These are phyloP conservation scores for Malurus melanocephalus DNA, from an alignment of 2,113 vertebrate genomes.

Conservation along the genomic window DNA sequence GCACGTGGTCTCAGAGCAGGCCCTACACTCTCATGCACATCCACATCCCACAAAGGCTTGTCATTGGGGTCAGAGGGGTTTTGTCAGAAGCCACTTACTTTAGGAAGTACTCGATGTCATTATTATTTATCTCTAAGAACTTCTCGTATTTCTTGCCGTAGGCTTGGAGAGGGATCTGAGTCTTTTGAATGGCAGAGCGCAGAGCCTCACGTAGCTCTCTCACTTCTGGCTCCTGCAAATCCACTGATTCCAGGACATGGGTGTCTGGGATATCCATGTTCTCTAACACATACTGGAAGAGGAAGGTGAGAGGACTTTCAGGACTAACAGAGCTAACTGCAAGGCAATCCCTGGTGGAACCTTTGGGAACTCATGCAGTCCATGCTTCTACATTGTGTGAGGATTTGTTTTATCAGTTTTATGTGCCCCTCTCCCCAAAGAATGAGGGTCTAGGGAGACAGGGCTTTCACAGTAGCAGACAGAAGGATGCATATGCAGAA, in stretches of 20 bases:
- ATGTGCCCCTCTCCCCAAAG: not conserved
- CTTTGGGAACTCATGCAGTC: not conserved
- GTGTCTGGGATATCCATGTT: constrained; percentile 74
- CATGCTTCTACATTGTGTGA: not conserved
- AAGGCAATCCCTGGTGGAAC: not conserved
- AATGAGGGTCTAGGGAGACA: not conserved
- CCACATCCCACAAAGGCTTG: not conserved
- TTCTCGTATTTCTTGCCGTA: constrained; percentile 81
- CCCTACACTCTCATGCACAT: not conserved
- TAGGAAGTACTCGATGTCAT: constrained; percentile 69
- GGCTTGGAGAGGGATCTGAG: constrained; percentile 80
- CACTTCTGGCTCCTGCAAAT: constrained; percentile 80
- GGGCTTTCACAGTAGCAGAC: not conserved
- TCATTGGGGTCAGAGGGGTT: not conserved
- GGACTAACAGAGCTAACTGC: not conserved
- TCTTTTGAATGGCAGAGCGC: constrained; percentile 69
- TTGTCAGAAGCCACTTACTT: constrained; percentile 54
- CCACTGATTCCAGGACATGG: constrained; percentile 79
- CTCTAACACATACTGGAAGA: constrained; percentile 82
- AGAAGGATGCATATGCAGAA: not conserved
- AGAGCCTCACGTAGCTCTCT: constrained; percentile 72
- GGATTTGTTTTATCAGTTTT: not conserved
- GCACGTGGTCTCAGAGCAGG: not conserved
- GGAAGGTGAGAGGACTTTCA: not conserved
- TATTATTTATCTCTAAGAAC: constrained; percentile 83